Base-by-base conservation (phyloP, 2,797 vertebrate genomes). In the Steatocranus sp. region DNA sequence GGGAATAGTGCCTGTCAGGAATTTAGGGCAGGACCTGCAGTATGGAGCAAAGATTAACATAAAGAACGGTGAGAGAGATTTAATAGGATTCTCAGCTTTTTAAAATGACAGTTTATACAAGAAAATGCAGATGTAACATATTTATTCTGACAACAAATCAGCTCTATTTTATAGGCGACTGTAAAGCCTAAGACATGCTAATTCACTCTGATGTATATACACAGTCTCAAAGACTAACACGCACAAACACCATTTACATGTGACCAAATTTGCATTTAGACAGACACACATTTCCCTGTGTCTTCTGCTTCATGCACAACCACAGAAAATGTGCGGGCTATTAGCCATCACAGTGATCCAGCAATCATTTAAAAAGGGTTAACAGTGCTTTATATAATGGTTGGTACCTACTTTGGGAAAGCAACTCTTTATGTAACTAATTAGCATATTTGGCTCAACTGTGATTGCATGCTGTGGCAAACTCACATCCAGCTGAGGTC, bases 1-100 rank as follows among this genome's bases (percentile, higher is more conserved):
- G 93, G 87, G 95, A 94, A 96, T 93, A 90, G 91, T 87, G 89
- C 89, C 81, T 95, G 94, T 95, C 94, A 91, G 91, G 92, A 93
- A 89, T 93, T 94, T 91, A 94, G 95, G 92, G 94, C 91, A 92
- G 92, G 86, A 88, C 78, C 87, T 91, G 89, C 78, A 92, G 90
- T 88, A 86, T 86, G 78, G 78, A 78, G 79, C 80, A 79, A 76
- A 81, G 78, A 91, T 89, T 81, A 92, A 86, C 82, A 87, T 89
- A 89, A 87, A 84, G 85, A 76, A 92, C 83, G 76, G 38, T 81
- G 34, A 85, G 76, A 76, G 66, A 79, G 38, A 85, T 87, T 88
- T 91, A 86, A 89, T 87, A 82, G 86, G 83, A 90, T 91, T 87
- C 84, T 80, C 73, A 70, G 78, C 70, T 84, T 81, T 88, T 88